phyloP scores from a whole-genome alignment of 2,888 invertebrate genomes.

The Elysia crispata region DNA sequence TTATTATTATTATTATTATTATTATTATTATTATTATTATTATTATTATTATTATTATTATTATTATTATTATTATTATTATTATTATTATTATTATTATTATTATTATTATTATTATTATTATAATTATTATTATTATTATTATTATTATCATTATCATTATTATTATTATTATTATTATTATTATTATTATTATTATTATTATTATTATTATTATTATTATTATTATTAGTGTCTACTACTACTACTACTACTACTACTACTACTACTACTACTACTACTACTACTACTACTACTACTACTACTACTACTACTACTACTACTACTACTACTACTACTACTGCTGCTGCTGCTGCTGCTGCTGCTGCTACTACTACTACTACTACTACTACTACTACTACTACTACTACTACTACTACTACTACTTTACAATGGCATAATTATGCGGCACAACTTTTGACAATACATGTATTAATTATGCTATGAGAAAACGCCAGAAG shows the following conservation, averaged over 20 bases:
- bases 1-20: too few species aligned
- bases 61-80: too few species aligned
- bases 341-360: background rate
- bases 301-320: background rate
- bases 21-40: too few species aligned
- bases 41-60: too few species aligned
- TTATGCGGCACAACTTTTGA: too few species aligned
- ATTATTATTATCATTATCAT: too few species aligned
- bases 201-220: background rate
- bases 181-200: background rate
- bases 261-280: constrained; percentile 2
- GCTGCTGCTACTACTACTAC: background rate
- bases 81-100: too few species aligned
- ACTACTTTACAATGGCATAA: background rate
- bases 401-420: constrained; percentile 1
- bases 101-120: too few species aligned
- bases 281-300: background rate
- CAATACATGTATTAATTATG: too few species aligned
- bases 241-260: background rate
- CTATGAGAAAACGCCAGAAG: too few species aligned
- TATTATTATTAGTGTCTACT: background rate
- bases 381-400: background rate
- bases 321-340: background rate
- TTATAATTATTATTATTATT: too few species aligned
- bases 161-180: too few species aligned